Base-by-base conservation (phyloP, 1,140 invertebrate genomes). In the Littorina saxatilis region DNA sequence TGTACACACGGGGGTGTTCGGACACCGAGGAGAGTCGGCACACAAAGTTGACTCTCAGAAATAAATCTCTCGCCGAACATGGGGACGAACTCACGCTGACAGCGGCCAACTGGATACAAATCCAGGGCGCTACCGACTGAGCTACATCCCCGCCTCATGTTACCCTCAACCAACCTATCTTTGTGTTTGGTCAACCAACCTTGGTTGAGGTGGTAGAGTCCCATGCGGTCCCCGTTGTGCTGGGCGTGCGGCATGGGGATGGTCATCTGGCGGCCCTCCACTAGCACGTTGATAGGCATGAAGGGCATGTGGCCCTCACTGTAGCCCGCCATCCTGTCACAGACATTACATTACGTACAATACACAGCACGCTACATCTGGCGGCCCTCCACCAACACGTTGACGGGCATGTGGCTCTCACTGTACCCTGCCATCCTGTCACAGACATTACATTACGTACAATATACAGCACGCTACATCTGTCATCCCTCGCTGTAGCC, bases 241-340 rank as follows among this genome's bases (percentile, higher is more conserved):
- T 63, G 61, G 66, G 15, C 7, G 17, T 68, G 66, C 17, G 66
- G 3, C 66, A 68, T 68, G 17, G 66, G 66, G 66, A 68, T 68
- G 66, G 66, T 68, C 66, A 68, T 68, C 35, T 68, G 66, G 5
- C 66, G 32, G 2, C 66, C 66, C 17, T 68, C 66, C 35, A 68
- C 66, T 35, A 68, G 5, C 1, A 68, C 66, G 66, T 68, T 68
- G 66, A 68, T 68, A 35, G 66, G 66, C 66, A 68, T 68, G 66
- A 68, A 68, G 35, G 66, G 66, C 35, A 68, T 39, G 35, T 37
- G 32, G 20, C 66, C 35, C 7, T 68, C 66, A 17, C 9, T 39
- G 66, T 68, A 68, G 13, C 13, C 13, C 23, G 66, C 15, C 66
- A 68, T 68, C 66, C 66, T 68, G 66, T 63, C 43, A 5, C 17